phyloP scores from a whole-genome alignment of 2,797 vertebrate genomes.

The Chlorospingus semifuscus region DNA sequence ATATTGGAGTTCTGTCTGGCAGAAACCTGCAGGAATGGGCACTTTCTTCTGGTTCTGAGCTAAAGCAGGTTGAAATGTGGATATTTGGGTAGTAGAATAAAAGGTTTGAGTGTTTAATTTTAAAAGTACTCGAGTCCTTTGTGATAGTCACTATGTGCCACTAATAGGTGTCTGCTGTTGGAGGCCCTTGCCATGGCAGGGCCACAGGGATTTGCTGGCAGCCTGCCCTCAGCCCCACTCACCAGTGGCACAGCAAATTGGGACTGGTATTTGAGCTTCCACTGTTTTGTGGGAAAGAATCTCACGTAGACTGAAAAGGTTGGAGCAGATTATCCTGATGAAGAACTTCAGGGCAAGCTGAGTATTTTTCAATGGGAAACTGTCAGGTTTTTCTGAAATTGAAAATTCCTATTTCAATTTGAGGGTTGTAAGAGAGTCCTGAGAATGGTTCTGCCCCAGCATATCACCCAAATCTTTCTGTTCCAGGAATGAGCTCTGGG shows the following conservation, averaged over 20 bases:
- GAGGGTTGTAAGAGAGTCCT: not conserved
- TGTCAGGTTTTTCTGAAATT: not conserved
- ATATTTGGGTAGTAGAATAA: not conserved
- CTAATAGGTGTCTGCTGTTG: not conserved
- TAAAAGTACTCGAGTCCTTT: not conserved
- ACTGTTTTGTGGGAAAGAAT: not conserved
- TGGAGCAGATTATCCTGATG: not conserved
- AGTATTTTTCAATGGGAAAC: not conserved
- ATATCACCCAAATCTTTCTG: not conserved
- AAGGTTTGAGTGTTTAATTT: not conserved
- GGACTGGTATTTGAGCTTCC: not conserved
- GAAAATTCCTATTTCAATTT: not conserved
- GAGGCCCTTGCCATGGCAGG: not conserved
- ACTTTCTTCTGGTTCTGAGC: not conserved
- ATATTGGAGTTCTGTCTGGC: not conserved
- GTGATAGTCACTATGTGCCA: not conserved
- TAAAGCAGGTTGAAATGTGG: not conserved
- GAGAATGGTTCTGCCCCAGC: not conserved
- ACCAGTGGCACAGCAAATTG: not conserved
- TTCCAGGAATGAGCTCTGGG: not conserved
- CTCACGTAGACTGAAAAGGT: not conserved
- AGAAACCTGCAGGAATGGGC: not conserved
- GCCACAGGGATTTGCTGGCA: not conserved
- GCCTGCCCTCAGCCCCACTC: not conserved
- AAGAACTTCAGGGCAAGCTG: not conserved